Evolutionary conservation across 2,888 invertebrate species (phyloP), one percentile per base, ranked within the genome.

Genomic region (Podotricha telesiphe): DNA sequence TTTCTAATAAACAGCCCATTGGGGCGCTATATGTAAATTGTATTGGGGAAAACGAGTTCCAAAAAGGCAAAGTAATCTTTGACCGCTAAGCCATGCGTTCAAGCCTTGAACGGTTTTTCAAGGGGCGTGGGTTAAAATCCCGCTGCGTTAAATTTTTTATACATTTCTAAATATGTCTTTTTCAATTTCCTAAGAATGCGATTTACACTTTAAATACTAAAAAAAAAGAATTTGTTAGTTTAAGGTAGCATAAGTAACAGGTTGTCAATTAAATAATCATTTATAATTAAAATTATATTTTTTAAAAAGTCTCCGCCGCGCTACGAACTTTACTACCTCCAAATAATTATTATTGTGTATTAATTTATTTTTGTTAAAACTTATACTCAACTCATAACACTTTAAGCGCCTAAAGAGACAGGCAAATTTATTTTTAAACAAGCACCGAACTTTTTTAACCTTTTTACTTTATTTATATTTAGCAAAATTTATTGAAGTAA

Each of bases 31-130:
- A 22, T 4, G 53, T 53, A 53, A 53, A 53, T 34, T 34, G 5
- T 53, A 10, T 34, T 53, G n/a, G 5, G 22, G 53, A 34, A 34
- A 53, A 53, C 28, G 53, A 34, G 10, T 53, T 34, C 34, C 17
- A 10, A 53, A 53, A 53, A 53, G 34, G 53, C 34, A 53, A 34
- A 53, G 34, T 53, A n/a, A n/a, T n/a, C n/a, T n/a, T n/a, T n/a
- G n/a, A n/a, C n/a, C n/a, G n/a, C n/a, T n/a, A n/a, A n/a, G n/a
- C n/a, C n/a, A n/a, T n/a, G n/a, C n/a, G n/a, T n/a, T n/a, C n/a
- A n/a, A n/a, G n/a, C n/a, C n/a, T n/a, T n/a, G n/a, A n/a, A n/a
- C n/a, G n/a, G n/a, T n/a, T n/a, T n/a, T n/a, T n/a, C n/a, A n/a
- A n/a, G n/a, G n/a, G n/a, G n/a, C n/a, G n/a, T n/a, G n/a, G n/a